Conservation (phyloP, 1,140 invertebrate genomes). For the Drosophila punjabiensis region DNA sequence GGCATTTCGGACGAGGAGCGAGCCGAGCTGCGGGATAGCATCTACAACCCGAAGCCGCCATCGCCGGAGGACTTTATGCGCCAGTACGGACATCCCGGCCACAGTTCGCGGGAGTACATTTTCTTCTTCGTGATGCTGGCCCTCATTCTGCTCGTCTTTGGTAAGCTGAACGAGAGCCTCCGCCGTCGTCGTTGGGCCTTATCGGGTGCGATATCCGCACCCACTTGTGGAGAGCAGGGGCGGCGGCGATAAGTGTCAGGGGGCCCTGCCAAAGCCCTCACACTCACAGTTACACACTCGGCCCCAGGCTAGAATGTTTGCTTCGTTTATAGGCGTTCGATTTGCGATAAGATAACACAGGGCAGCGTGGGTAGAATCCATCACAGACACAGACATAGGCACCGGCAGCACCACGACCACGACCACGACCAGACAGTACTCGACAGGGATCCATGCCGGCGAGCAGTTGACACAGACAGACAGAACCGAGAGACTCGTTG, state of each 20-base stretch:
- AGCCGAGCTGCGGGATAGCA: slow-evolving; percentile 85
- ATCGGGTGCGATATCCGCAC: slow-evolving; percentile 31
- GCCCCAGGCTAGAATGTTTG: slow-evolving; percentile 53
- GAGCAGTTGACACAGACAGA: slow-evolving; percentile 31
- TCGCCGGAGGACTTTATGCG: slow-evolving; percentile 74
- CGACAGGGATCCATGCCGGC: slow-evolving; percentile 46
- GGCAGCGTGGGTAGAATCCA: slow-evolving; percentile 50
- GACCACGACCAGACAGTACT: slow-evolving; percentile 22
- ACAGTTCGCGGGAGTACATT: slow-evolving; percentile 74
- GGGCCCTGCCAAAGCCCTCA: slow-evolving; percentile 50
- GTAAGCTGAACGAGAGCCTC: slow-evolving; percentile 58
- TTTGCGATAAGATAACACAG: slow-evolving; percentile 72
- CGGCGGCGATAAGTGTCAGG: slow-evolving; percentile 41
- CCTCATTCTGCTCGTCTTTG: slow-evolving; percentile 77
- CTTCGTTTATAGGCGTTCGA: slow-evolving; percentile 68
- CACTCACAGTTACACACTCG: slow-evolving; percentile 3
- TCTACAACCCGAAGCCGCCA: slow-evolving; percentile 83
- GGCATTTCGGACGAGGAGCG: slow-evolving; percentile 87
- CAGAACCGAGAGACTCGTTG: background rate
- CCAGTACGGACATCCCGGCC: slow-evolving; percentile 60
- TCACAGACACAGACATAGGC: slow-evolving; percentile 51
- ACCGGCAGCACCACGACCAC: background rate
- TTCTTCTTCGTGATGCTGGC: slow-evolving; percentile 80
- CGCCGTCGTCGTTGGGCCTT: slow-evolving; percentile 12
- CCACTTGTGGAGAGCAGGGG: background rate